A percentile compares a stretch with the other conserved stretches of the same genome.
Conservation (phyloP, 2,113 vertebrate species). For the Oreotragus oreotragus region DNA sequence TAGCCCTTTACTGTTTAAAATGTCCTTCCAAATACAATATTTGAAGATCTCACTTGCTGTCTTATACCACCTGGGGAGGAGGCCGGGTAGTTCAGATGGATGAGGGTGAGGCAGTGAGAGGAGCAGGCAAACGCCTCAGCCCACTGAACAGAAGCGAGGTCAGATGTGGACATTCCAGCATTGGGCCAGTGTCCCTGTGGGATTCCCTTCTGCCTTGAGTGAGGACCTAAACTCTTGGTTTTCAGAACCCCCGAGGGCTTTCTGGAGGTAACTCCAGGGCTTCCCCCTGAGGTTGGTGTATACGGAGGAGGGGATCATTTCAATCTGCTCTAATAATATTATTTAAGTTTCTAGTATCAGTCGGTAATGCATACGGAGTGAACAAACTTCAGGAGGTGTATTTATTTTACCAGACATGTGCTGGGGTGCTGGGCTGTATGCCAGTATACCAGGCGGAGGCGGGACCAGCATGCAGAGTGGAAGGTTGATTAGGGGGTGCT, state of each 20-base stretch:
- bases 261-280: background rate
- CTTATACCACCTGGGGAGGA: background rate
- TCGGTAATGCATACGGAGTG: background rate
- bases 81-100: background rate
- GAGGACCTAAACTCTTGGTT: background rate
- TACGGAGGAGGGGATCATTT: background rate
- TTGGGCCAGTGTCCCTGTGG: background rate
- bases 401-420: background rate
- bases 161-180: rapidly evolving
- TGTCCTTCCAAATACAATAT: background rate
- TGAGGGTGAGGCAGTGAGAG: background rate
- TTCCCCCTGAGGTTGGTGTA: background rate
- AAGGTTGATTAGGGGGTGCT: background rate
- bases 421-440: background rate
- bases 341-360: background rate
- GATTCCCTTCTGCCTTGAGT: no score
- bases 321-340: background rate
- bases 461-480: background rate
- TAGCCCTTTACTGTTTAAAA: background rate
- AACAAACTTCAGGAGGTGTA: background rate
- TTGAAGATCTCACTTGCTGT: background rate
- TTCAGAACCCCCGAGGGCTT: background rate
- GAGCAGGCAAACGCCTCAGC: background rate
- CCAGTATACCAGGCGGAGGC: background rate
- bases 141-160: rapidly evolving